Base-by-base conservation (phyloP, 2,888 invertebrate genomes). In the Parnassius apollo region DNA sequence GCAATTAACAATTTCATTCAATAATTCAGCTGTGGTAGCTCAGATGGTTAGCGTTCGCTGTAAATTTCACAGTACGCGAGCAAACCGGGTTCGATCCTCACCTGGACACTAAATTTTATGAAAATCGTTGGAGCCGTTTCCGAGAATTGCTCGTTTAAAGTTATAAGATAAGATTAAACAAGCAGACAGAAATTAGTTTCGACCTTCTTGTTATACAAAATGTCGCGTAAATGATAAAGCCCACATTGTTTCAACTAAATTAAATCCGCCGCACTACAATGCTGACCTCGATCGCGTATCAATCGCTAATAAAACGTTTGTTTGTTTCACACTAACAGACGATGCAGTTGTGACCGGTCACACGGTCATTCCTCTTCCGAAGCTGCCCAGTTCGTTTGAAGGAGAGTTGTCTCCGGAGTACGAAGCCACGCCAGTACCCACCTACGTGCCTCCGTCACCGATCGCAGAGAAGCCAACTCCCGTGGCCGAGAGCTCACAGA, bases 271-370 rank as follows among this genome's bases (percentile, higher is more conserved):
- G 11, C 42, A 42, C n/a, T 11, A 44, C 44, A 22, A 55, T 9
- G 13, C 44, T 18, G n/a, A 42, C 25, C 57, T 18, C 45, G 9
- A 42, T 59, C 18, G 48, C 18, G 9, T 56, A 4, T 9, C 44
- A 60, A 18, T 42, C n/a, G 1, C 10, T 52, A 52, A 52, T n/a
- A 11, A 44, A 44, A 54, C 10, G 11, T 18, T 50, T 9, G 10
- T 18, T 54, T 8, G n/a, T 42, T 53, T 13, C 4, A 53, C 42
- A 42, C 2, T 35, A 53, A 53, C 42, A 86, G 94, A 94, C 69
- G 94, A 94, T 57, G 93, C 93, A 55, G 93, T 94, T 9, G 92
- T 94, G 2, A 94, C 94, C 1, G 94, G 94, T 42, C 93, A 94
- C 69, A 88, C 94, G 2, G 93, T 94, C 4, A 94, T 94, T 63